Percentiles rank a stretch among this genome's conserved stretches.
phyloP scores from a whole-genome alignment of 2,888 invertebrate species.

The Lomographa bimaculata region DNA sequence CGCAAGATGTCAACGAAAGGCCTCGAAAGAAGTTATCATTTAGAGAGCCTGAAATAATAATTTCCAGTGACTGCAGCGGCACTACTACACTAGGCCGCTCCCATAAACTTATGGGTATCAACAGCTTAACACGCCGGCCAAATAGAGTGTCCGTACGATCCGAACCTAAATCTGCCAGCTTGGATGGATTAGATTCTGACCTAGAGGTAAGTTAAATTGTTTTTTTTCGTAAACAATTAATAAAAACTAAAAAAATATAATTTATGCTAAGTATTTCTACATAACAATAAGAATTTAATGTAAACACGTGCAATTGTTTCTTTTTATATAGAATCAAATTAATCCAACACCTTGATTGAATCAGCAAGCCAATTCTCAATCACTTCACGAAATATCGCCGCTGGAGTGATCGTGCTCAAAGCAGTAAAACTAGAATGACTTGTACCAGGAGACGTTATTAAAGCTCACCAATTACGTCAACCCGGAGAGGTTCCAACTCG shows the following conservation, averaged over 20 bases:
- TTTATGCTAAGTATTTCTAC: no score
- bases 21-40: slow-evolving; percentile 94
- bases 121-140: slow-evolving; percentile 62
- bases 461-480: slow-evolving; percentile 46
- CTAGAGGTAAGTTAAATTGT: slow-evolving; percentile 85
- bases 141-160: slow-evolving; percentile 59
- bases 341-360: no score
- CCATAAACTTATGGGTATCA: slow-evolving; percentile 73
- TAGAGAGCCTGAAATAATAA: slow-evolving; percentile 90
- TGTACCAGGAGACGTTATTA: slow-evolving; percentile 41
- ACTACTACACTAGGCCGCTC: slow-evolving; percentile 65
- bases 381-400: slow-evolving; percentile 36
- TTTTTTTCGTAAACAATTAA: no score
- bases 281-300: no score
- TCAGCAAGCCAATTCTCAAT: no score
- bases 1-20: slow-evolving; percentile 74
- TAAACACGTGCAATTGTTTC: no score
- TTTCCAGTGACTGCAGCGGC: slow-evolving; percentile 43
- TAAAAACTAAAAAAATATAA: no score
- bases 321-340: no score
- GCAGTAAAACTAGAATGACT: slow-evolving; percentile 43
- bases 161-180: slow-evolving; percentile 66
- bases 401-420: slow-evolving; percentile 33
- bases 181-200: slow-evolving; percentile 83
- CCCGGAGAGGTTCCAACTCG: slow-evolving; percentile 30